Base-by-base conservation (phyloP, 2,888 invertebrate species). In the Drosophila stalkeri region DNA sequence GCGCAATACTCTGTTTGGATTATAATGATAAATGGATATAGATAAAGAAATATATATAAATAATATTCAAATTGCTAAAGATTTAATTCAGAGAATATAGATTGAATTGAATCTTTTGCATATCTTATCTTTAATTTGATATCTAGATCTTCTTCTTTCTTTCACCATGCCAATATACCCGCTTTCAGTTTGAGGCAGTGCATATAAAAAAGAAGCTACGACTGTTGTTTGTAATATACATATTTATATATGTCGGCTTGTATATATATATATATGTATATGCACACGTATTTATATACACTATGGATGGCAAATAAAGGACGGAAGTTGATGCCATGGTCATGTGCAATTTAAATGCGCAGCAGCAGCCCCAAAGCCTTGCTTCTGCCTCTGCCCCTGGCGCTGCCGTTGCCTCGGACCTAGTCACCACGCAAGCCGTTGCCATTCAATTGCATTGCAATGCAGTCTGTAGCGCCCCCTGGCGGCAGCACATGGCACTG, bases 261-360 rank as follows among this genome's bases (percentile, higher is more conserved):
- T 39, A 46, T 49, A 14, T 66, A 12, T 59, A 23, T 60, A 9
- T 62, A 31, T 66, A 12, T 59, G 27, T 60, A 9, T 62, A 31
- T 56, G 31, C 44, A 35, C 68, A 52, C 37, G 35, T 41, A 43
- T 62, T 9, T 49, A 57, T 44, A 47, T 68, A 55, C 59, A 51
- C 16, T 49, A 43, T 20, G 23, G 44, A 37, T 66, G 80, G 66
- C 52, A 56, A 64, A 72, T 73, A 76, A 75, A 69, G 80, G 70
- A 75, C 89, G 89, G 90, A 89, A 89, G 90, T 84, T 81, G 81
- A 75, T 86, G 86, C 81, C 88, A 83, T 74, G 86, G 84, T 75
- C 84, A 86, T 84, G 84, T 90, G 86, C 84, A 89, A 89, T 88
- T 88, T 90, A 88, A 88, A 89, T 89, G 85, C 88, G 81, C 77